Conservation (phyloP, 1,140 invertebrate species). For the Lethrus apterus region DNA sequence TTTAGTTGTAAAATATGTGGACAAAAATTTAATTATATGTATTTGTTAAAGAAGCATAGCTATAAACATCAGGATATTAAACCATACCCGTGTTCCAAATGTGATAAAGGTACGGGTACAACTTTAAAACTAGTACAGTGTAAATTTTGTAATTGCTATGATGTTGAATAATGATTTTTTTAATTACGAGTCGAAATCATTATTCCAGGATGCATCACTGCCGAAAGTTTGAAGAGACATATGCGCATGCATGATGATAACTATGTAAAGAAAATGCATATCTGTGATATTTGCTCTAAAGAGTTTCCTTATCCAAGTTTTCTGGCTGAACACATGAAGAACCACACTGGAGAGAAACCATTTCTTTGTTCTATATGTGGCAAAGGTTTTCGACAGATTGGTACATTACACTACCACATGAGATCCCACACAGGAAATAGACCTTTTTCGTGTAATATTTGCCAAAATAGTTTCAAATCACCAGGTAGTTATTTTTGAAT, state of each 20-base stretch:
- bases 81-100: slow-evolving; percentile 37
- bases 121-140: slow-evolving; percentile 1
- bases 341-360: slow-evolving; percentile 38
- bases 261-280: slow-evolving; percentile 23
- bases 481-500: slow-evolving; percentile 16
- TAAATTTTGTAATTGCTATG: neutral
- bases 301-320: slow-evolving; percentile 36
- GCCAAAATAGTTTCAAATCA: slow-evolving; percentile 20
- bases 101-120: slow-evolving; percentile 27
- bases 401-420: slow-evolving; percentile 50
- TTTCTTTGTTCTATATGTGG: slow-evolving; percentile 35
- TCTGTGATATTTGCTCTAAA: slow-evolving; percentile 48
- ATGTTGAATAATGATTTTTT: neutral
- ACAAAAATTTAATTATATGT: slow-evolving; percentile 37
- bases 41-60: slow-evolving; percentile 30
- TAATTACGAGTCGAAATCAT: too few relatives aligned
- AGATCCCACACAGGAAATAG: slow-evolving; percentile 54
- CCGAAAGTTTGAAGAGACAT: slow-evolving; percentile 26
- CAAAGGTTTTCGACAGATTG: slow-evolving; percentile 52
- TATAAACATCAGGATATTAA: slow-evolving; percentile 39
- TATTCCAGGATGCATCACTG: slow-evolving; percentile 28
- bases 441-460: slow-evolving; percentile 23
- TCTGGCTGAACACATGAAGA: slow-evolving; percentile 36
- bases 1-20: slow-evolving; percentile 48
- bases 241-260: slow-evolving; percentile 25